Base-by-base conservation (phyloP, 2,888 invertebrate genomes). In the Tetrapedia diversipes region DNA sequence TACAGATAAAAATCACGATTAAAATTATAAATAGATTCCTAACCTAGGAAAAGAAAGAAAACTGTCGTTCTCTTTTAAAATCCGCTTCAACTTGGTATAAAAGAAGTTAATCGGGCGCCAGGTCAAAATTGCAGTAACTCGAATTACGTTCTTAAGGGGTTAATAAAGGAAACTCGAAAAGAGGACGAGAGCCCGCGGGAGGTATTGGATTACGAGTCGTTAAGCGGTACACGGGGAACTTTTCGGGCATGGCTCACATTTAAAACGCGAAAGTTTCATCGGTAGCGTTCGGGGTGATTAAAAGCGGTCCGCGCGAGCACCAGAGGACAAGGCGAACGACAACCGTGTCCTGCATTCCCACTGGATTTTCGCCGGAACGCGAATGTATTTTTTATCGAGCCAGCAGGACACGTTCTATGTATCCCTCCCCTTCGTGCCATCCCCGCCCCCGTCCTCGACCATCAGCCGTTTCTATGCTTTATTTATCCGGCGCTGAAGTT, bases 401-500 rank as follows among this genome's bases (percentile, higher is more conserved):
- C 32, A 32, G 16, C 60, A 10, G 32, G 45, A 34, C 60, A 32
- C 60, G 22, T n/a, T 10, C 22, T 22, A 4, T n/a, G n/a, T n/a
- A n/a, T n/a, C n/a, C n/a, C n/a, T n/a, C n/a, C n/a, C n/a, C n/a
- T n/a, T n/a, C 34, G 4, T n/a, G 3, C 19, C 49, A 14, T n/a
- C 49, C 27, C 19, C 6, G 1, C 45, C 4, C 11, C 24, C 4
- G 2, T 7, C 10, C 4, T 27, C 27, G n/a, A n/a, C n/a, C n/a
- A n/a, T n/a, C n/a, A n/a, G n/a, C n/a, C n/a, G n/a, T n/a, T n/a
- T 16, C 49, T 49, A 60, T 37, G 69, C 59, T 47, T 64, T 77
- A 76, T 76, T 77, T 77, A 76, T 77, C 77, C 53, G 41, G 14
- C 49, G 32, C 37, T 39, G 63, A 63, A 70, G 41, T 51, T 74